Base-by-base conservation (phyloP, 2,888 invertebrate genomes). In the Portevinia maculata region DNA sequence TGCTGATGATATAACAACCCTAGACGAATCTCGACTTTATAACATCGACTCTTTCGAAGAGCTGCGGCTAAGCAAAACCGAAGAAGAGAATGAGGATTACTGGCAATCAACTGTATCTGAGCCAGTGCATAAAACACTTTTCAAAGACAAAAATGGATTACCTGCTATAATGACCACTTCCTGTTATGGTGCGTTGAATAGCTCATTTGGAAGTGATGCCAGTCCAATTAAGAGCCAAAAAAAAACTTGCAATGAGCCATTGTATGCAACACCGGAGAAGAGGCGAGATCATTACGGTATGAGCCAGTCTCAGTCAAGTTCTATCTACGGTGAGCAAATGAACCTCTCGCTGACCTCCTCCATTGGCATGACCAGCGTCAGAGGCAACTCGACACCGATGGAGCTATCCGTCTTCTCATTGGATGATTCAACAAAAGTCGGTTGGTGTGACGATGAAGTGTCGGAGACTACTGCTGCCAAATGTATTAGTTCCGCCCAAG, bases 101-200 rank as follows among this genome's bases (percentile, higher is more conserved):
- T 89, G 86, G 83, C 89, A 88, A 85, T 86, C 86, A 64, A 86
- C 85, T n/a, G 86, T 87, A 9, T 86, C 86, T 5, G 86, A 87
- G 52, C 86, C 86, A 5, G 39, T 84, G 21, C 85, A 85, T 19
- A 69, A 67, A n/a, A 70, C 62, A 11, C 57, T 69, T 48, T 76
- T 65, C 8, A 71, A 79, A 83, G 71, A 83, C 62, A 73, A 76
- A 71, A 79, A 84, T 73, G n/a, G 84, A 84, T 24, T 85, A 84
- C 88, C 88, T 21, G 90, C 90, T 76, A 90, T 90, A 50, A 91
- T 91, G 90, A 91, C 90, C 69, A 88, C 89, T 34, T 91, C 90
- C 1, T 91, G 91, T 76, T 91, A 91, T 84, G 90, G 90, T 81
- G 87, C 88, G 1, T 84, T 91, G 5, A 90, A 90, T 64, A 87